Base-by-base conservation (phyloP, 2,113 vertebrate species). In the Sylvicapra grimmia region DNA sequence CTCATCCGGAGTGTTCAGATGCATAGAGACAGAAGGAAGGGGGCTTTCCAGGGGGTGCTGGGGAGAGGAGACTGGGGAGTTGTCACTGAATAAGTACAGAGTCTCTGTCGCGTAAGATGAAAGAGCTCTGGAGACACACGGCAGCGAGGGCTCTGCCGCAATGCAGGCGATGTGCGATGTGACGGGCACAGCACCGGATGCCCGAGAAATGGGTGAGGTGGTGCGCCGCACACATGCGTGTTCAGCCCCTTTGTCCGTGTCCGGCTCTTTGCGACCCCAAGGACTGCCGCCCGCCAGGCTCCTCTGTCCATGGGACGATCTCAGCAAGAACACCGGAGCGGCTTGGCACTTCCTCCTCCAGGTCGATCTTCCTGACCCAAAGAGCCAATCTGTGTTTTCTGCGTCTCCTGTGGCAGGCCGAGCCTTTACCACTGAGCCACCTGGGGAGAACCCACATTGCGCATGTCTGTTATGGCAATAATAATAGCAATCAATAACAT, bases 211-310 rank as follows among this genome's bases (percentile, higher is more conserved):
- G 47, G 29, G n/a, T 21, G 4, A 27, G 11, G 25, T 1, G 56
- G 56, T 4, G 6, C 36, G 2, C 11, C 21, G 0, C 12, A 77
- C 23, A 2, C 0, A 3, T 7, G 72, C 0, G 3, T 25, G 36
- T 27, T 77, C 36, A 40, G 72, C 2, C 23, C 36, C 23, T 77
- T 27, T 6, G 23, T 40, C 23, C 6, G 36, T 25, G 36, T 75
- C 72, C 6, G 3, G 3, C 23, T 14, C 23, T 14, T 27, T 27
- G 72, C 1, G 3, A 44, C 36, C 36, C 23, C 36, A 25, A 25
- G 72, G 23, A 44, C 36, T 77, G 36, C 10, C 2, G 11, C 72
- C 23, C 3, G 0, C 12, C 72, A 44, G 36, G 11, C 36, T 44
- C 72, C 72, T 44, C 72, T 77, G 72, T 44, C 72, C 36, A 27